Evolutionary conservation across 2,113 vertebrate genomes (phyloP), one percentile per base, ranked within the genome.

Genomic region (Thalassoma bifasciatum): DNA sequence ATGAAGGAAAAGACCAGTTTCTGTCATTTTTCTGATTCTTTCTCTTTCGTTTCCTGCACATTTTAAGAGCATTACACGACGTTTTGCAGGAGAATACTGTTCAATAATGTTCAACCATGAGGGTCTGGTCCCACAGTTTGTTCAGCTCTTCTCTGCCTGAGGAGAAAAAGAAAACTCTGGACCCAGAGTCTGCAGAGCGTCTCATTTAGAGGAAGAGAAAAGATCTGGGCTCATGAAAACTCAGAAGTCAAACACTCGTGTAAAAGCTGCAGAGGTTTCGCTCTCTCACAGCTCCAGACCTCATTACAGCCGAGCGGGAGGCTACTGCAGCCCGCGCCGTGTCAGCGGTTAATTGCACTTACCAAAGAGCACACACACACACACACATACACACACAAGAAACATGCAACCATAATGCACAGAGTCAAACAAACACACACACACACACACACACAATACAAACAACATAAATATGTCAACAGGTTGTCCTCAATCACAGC

Each of bases 231-330:
- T 54, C 52, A 23, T 60, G 8, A 3, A 4, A 40, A 19, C 19
- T 9, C 19, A 47, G 1, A 51, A 72, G 46, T 59, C 42, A 47
- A 14, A 69, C 67, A 22, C 46, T 68, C 21, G 21, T 24, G 66
- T 21, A 50, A 71, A 82, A 30, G 40, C n/a, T 66, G 73, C 24
- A 0, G 67, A 75, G 38, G 57, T 54, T 59, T 51, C 49, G 57
- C 58, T 8, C 60, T 63, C 56, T 59, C 49, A 13, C 77, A 56
- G 75, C 75, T 66, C 40, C 61, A 61, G 26, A 65, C 60, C 82
- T 90, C 87, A 84, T 91, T 91, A 91, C 49, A 65, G 76, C 59
- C 66, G 61, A 38, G 67, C 80, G 50, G 78, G 79, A 85, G 74
- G 72, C 62, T 49, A 1, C 77, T 60, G 64, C 70, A 53, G 69